Evolutionary conservation across 2,797 vertebrate species (phyloP).

Genomic region (Labeo calbasu): DNA sequence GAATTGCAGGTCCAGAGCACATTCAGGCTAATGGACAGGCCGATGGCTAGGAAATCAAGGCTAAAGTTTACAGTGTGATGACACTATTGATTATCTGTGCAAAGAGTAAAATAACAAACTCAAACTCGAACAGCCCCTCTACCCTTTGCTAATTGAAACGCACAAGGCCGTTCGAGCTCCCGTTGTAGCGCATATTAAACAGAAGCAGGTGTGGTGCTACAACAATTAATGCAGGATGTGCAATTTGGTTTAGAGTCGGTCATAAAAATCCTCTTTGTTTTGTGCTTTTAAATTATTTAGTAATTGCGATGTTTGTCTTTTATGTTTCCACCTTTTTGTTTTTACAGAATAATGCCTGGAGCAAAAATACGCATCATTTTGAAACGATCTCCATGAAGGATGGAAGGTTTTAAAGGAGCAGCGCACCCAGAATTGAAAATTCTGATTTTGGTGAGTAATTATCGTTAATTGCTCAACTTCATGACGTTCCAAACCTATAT

Average conservation of each 20-base stretch:
- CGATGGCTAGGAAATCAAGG: slow-evolving; percentile 25
- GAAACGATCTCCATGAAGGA: not conserved
- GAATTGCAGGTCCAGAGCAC: slow-evolving; percentile 1
- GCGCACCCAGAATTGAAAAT: not conserved
- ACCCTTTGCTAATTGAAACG: slow-evolving; percentile 24
- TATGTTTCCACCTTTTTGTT: slow-evolving; percentile 9
- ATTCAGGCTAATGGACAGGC: not conserved
- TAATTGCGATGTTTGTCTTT: slow-evolving; percentile 6
- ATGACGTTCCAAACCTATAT: not conserved
- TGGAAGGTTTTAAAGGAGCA: not conserved
- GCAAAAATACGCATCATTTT: not conserved
- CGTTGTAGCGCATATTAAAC: slow-evolving; percentile 30
- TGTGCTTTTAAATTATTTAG: slow-evolving; percentile 8
- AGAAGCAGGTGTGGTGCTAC: slow-evolving; percentile 31
- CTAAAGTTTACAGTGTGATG: slow-evolving; percentile 36
- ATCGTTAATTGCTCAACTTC: too few relatives aligned
- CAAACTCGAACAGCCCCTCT: not conserved
- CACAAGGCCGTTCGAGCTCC: not conserved
- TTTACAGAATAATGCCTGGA: slow-evolving; percentile 2
- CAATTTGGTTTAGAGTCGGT: slow-evolving; percentile 25
- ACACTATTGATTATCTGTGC: slow-evolving; percentile 22
- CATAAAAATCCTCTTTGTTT: slow-evolving; percentile 14
- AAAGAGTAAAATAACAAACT: slow-evolving; percentile 13
- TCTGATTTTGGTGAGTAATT: too few relatives aligned
- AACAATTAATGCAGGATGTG: slow-evolving; percentile 13